Evolutionary conservation across 2,888 invertebrate species (phyloP), one percentile per base, ranked within the genome.

Genomic region (Drosophila quasianomalipes): DNA sequence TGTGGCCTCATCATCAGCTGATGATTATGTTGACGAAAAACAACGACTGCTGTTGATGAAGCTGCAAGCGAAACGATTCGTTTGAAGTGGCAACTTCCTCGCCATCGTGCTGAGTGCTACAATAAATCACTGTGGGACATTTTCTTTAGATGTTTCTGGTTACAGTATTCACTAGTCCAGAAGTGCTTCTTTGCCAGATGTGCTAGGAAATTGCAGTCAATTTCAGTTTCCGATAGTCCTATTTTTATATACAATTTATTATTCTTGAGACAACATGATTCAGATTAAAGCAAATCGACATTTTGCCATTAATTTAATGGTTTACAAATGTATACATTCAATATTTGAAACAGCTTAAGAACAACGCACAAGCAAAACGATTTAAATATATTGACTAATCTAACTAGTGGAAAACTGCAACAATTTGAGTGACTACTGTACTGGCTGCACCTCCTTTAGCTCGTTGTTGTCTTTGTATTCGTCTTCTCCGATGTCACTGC

Each of bases 111-210:
- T 80, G 86, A 89, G 85, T 78, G 80, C 88, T 54, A 62, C 83
- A 76, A 86, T 86, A 89, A 86, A 86, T 86, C 86, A 86, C 83
- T 74, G 80, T 65, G 80, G 90, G 81, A 74, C 81, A 87, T 83
- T 89, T 83, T 85, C 83, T 76, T 76, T 63, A 64, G 84, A 71
- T 64, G 35, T 55, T 35, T 59, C 37, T 60, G 47, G n/a, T 37
- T 47, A 37, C 54, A 58, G 58, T 41, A 16, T 30, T 44, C 41
- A 2, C 41, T 22, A 41, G 22, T 16, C 22, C 47, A 3, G 28
- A 4, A 5, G 5, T 30, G n/a, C n/a, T 47, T 16, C 16, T 16
- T 26, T 16, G 26, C 16, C 22, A 26, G 9, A 47, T 47, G 44
- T 47, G 16, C 22, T 4, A 4, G 22, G 9, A 26, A 22, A 16